Evolutionary conservation across 2,888 invertebrate genomes (phyloP).

Genomic region (Tipula lateralis): DNA sequence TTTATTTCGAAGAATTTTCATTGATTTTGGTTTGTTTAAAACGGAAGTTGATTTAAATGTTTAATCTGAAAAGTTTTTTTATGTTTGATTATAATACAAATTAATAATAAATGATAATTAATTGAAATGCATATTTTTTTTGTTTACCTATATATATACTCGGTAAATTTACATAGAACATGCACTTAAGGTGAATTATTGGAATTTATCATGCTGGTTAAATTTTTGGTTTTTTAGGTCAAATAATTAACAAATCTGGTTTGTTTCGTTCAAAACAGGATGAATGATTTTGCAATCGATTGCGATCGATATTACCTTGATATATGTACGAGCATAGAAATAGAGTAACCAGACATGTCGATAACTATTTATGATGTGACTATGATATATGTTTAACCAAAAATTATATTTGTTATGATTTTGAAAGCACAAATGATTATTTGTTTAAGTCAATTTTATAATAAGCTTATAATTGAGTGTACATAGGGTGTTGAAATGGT

Average conservation of each 20-base stretch:
- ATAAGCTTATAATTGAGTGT: too few species aligned
- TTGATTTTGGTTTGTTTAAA: background rate
- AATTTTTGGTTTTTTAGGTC: background rate
- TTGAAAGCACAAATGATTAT: too few species aligned
- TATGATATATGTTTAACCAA: too few species aligned
- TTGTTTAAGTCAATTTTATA: too few species aligned
- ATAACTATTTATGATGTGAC: too few species aligned
- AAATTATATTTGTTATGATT: too few species aligned
- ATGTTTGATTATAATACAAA: background rate
- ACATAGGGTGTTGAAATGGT: too few species aligned
- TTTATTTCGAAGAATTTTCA: slow-evolving; percentile 11
- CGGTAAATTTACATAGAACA: background rate
- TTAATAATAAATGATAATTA: slow-evolving; percentile 1
- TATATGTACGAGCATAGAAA: too few species aligned
- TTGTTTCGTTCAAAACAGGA: background rate
- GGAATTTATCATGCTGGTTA: background rate
- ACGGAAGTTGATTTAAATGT: background rate
- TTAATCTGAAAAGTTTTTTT: background rate
- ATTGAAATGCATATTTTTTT: background rate
- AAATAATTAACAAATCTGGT: background rate
- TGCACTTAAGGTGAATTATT: background rate
- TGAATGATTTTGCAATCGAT: background rate
- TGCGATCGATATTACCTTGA: too few species aligned
- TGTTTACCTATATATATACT: background rate
- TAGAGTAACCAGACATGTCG: too few species aligned